phyloP scores from a whole-genome alignment of 2,113 vertebrate genomes.

The Alces alces region DNA sequence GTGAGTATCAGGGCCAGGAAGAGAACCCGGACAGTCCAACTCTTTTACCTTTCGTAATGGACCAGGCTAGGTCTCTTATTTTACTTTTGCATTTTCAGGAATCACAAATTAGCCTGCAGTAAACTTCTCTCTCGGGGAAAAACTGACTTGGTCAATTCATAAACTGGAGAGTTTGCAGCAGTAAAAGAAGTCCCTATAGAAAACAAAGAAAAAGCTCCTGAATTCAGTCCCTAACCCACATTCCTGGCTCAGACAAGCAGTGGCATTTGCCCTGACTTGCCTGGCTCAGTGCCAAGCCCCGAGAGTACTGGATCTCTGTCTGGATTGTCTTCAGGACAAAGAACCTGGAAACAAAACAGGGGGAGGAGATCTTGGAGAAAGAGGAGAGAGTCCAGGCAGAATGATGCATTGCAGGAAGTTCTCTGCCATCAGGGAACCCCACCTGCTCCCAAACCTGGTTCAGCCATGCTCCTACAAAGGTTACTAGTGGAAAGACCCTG shows the following conservation, averaged over 20 bases:
- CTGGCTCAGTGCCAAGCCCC: not conserved
- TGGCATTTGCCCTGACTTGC: too few species aligned
- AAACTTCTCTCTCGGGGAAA: not conserved
- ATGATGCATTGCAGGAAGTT: fast-evolving
- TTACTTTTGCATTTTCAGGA: not conserved
- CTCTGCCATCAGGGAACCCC: not conserved
- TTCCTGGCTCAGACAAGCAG: too few species aligned
- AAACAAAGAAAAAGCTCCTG: not conserved
- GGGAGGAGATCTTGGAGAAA: fast-evolving
- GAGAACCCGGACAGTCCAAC: not conserved
- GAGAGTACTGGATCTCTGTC: not conserved
- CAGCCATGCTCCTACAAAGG: not conserved
- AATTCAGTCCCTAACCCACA: not conserved
- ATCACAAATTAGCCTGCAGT: not conserved
- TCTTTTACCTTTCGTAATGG: not conserved
- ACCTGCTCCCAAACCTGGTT: not conserved
- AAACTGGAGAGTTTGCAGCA: not conserved
- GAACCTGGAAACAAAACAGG: not conserved
- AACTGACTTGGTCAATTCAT: not conserved
- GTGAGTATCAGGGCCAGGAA: not conserved
- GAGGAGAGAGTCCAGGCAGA: not conserved
- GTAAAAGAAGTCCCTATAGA: not conserved
- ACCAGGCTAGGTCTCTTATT: not conserved
- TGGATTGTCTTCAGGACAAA: not conserved
- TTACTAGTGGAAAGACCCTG: conserved; percentile 8